These are phyloP conservation scores for Heliconius sara DNA, from an alignment of 2,888 invertebrate species.

Conservation along the genomic window DNA sequence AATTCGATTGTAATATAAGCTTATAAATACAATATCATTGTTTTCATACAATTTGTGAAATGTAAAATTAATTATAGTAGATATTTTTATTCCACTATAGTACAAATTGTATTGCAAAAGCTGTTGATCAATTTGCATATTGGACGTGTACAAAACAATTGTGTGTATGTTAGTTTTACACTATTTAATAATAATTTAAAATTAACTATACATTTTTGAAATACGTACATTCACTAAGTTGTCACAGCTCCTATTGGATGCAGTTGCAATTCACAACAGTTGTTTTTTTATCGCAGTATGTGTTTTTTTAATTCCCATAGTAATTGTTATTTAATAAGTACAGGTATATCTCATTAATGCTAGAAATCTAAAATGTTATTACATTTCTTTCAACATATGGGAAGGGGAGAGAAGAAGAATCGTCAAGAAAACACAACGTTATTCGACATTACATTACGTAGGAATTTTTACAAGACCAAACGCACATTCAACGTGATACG, in stretches of 20 bases:
- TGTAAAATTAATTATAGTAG: not conserved
- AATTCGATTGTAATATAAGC: not conserved
- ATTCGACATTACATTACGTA: too few relatives aligned
- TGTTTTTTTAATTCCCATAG: too few relatives aligned
- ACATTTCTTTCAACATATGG: not conserved
- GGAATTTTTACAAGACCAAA: not conserved
- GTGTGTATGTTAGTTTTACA: not conserved
- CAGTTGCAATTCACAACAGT: not conserved
- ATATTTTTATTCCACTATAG: not conserved
- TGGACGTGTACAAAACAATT: not conserved
- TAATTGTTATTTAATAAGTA: too few relatives aligned
- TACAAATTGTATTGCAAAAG: not conserved
- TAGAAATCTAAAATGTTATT: not conserved
- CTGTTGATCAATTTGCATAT: not conserved
- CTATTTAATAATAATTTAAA: not conserved
- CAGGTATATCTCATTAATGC: too few relatives aligned
- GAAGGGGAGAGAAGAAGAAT: too few relatives aligned
- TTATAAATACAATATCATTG: slow-evolving; percentile 1
- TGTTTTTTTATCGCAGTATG: too few relatives aligned
- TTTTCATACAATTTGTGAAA: not conserved
- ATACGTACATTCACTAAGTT: not conserved
- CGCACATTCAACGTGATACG: too few relatives aligned
- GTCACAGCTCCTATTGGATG: not conserved
- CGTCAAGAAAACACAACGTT: too few relatives aligned
- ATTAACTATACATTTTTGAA: not conserved